Conservation (phyloP, 2,113 vertebrate genomes). For the Ailurus styani region DNA sequence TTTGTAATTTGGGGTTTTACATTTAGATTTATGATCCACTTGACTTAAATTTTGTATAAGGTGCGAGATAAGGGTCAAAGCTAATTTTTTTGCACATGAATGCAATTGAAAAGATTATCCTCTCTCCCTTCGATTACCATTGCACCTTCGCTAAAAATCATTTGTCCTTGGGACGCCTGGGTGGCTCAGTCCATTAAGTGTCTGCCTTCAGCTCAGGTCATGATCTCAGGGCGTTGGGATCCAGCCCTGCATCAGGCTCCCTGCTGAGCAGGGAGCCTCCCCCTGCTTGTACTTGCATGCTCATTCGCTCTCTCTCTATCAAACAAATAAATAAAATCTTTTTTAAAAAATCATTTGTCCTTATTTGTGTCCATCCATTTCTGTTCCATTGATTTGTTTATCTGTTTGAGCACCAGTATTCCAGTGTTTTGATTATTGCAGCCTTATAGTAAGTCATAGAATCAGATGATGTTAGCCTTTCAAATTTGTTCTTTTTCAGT, state of each 20-base stretch:
- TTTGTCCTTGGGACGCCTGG: neutral
- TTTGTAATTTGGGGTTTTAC: constrained; percentile 7
- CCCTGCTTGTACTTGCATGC: neutral
- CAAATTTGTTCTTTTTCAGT: neutral
- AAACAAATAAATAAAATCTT: neutral
- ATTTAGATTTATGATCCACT: neutral
- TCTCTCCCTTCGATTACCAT: neutral
- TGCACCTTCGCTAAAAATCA: neutral
- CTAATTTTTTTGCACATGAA: neutral
- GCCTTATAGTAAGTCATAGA: neutral
- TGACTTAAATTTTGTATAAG: constrained; percentile 10
- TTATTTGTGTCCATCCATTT: neutral
- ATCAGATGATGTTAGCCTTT: neutral
- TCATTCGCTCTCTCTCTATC: neutral
- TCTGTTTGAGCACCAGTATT: neutral
- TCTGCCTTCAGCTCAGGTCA: neutral
- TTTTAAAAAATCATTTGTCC: neutral
- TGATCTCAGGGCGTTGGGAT: neutral
- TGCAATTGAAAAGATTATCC: neutral
- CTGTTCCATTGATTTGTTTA: neutral
- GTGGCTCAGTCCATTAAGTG: neutral
- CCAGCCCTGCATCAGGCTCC: neutral
- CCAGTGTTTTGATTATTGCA: neutral
- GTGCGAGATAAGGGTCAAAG: neutral
- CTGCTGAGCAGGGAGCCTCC: too few species aligned